Evolutionary conservation across 2,113 vertebrate species (phyloP).

Genomic region (Monarcha castaneiventris): DNA sequence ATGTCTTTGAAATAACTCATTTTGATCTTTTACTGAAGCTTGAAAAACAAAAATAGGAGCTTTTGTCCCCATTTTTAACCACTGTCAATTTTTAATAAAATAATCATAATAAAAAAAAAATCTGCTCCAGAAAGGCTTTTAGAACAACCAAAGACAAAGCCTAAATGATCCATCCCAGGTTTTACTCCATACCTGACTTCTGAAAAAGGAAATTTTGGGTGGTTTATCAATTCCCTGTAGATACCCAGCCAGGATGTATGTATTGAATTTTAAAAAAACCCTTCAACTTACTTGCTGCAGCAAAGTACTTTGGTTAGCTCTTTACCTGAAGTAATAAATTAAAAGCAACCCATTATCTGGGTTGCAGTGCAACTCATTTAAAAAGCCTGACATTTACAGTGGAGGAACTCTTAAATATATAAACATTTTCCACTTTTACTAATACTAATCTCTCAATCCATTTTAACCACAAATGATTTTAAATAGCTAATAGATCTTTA

Average conservation of each 20-base stretch:
- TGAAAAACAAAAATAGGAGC: neutral
- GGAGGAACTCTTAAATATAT: neutral
- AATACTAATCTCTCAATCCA: neutral
- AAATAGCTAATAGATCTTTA: neutral
- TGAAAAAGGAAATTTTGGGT: neutral
- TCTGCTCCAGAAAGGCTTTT: neutral
- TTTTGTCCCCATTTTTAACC: neutral
- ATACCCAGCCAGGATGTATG: neutral
- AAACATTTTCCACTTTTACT: neutral
- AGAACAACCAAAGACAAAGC: neutral
- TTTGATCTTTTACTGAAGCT: neutral
- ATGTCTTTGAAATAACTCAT: neutral
- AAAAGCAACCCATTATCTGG: neutral
- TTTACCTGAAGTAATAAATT: conserved; percentile 26
- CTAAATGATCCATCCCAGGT: neutral
- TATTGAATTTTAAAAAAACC: neutral
- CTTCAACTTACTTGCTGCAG: neutral
- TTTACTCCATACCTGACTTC: neutral
- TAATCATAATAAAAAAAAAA: neutral
- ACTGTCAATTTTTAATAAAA: neutral
- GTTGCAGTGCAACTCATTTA: neutral
- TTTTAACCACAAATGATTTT: neutral
- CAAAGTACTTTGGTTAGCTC: neutral
- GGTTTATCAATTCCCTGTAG: neutral
- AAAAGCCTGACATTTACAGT: neutral